phyloP scores from a whole-genome alignment of 2,113 vertebrate species.

The Pipa parva region DNA sequence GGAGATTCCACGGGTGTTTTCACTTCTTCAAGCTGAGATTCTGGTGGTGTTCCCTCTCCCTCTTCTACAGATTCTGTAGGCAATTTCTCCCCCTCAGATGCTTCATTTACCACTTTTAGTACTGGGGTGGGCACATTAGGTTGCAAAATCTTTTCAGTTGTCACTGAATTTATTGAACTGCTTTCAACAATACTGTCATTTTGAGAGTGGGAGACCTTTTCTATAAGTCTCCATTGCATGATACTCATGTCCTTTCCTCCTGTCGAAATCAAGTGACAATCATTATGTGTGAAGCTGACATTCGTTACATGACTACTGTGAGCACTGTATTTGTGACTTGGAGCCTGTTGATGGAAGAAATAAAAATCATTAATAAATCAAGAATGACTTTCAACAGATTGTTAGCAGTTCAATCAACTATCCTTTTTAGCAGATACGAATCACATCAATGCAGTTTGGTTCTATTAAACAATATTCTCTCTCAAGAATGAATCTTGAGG shows the following conservation, averaged over 20 bases:
- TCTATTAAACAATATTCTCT: too few relatives aligned
- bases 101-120: constrained; percentile 48
- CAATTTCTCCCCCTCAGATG: constrained; percentile 50
- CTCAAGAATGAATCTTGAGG: too few relatives aligned
- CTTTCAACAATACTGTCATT: constrained; percentile 62
- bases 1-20: constrained; percentile 53
- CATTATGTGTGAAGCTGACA: constrained; percentile 85
- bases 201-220: constrained; percentile 69
- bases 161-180: constrained; percentile 49
- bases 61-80: constrained; percentile 54
- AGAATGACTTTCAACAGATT: too few relatives aligned
- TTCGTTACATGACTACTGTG: constrained; percentile 99
- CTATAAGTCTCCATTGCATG: constrained; percentile 92
- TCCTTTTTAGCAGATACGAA: too few relatives aligned
- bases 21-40: constrained; percentile 52
- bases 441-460: too few relatives aligned
- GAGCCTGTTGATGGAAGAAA: constrained; percentile 69
- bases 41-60: constrained; percentile 50
- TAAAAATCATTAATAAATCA: too few relatives aligned
- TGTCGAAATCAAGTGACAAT: constrained; percentile 90
- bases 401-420: too few relatives aligned
- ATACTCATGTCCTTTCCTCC: constrained; percentile 97
- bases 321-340: constrained; percentile 93
- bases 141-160: constrained; percentile 49
- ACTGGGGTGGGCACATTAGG: constrained; percentile 40